Evolutionary conservation across 2,888 invertebrate species (phyloP).

Genomic region (Ormyrus nitidulus): DNA sequence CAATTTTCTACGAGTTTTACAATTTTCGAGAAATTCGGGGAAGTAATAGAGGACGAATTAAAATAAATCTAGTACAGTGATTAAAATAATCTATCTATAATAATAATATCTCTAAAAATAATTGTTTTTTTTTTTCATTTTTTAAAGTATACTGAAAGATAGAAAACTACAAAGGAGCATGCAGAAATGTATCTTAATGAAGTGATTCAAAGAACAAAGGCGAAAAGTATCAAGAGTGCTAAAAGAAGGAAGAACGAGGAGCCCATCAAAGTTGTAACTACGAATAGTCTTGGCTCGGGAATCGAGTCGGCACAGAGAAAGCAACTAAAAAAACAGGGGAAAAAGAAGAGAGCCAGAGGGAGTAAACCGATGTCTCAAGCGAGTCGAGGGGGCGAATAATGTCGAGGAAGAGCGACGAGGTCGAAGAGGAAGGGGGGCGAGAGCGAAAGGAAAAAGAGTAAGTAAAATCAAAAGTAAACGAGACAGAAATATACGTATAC

Average conservation of each 20-base stretch:
- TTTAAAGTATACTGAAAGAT: too few species aligned
- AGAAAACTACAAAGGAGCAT: background rate
- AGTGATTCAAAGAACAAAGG: constrained; percentile 10
- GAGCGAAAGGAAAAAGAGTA: constrained; percentile 13
- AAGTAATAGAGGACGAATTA: too few species aligned
- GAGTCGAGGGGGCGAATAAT: background rate
- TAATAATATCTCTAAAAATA: too few species aligned
- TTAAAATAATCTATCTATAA: too few species aligned
- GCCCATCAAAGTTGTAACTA: background rate
- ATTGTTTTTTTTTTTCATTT: too few species aligned
- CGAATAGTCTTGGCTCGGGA: too few species aligned
- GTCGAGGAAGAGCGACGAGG: background rate
- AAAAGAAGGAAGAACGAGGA: background rate
- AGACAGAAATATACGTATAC: constrained; percentile 12
- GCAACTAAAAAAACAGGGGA: background rate
- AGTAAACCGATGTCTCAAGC: too few species aligned
- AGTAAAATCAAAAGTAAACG: constrained; percentile 39
- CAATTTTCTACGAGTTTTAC: too few species aligned
- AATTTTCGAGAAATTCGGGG: too few species aligned
- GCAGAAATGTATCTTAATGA: constrained; percentile 15
- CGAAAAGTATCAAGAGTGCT: background rate
- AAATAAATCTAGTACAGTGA: too few species aligned
- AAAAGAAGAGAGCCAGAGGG: constrained; percentile 4
- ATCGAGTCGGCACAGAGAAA: background rate
- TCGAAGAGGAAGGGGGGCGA: background rate